Conservation (phyloP, 2,113 vertebrate species). For the Oncorhynchus mykiss region DNA sequence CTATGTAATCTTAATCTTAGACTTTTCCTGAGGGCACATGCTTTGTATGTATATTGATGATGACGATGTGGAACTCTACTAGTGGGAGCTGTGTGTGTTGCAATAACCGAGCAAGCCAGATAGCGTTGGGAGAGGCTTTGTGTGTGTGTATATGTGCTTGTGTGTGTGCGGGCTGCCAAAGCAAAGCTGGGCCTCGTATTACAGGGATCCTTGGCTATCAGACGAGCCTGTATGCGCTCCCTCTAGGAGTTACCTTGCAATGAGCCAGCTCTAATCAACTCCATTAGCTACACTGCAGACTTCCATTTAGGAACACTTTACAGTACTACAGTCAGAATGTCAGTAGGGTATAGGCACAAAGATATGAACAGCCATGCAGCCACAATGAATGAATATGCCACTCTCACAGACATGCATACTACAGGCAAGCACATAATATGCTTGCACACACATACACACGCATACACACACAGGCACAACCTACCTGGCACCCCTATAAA, state of each 20-base stretch:
- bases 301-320: constrained; percentile 63
- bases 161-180: constrained; percentile 56
- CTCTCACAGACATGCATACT: constrained; percentile 19
- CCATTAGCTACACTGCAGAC: constrained; percentile 73
- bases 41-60: too few relatives aligned
- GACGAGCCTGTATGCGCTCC: constrained; percentile 66
- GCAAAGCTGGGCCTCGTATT: constrained; percentile 58
- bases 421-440: too few relatives aligned
- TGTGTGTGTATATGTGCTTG: not conserved
- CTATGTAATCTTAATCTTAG: too few relatives aligned
- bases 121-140: not conserved
- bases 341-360: not conserved
- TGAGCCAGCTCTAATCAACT: constrained; percentile 72
- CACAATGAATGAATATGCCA: not conserved
- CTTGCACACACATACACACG: too few relatives aligned
- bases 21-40: too few relatives aligned
- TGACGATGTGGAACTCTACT: not conserved
- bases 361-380: not conserved
- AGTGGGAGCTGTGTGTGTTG: not conserved
- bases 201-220: constrained; percentile 74
- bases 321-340: not conserved
- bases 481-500: too few relatives aligned
- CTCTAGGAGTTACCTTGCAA: constrained; percentile 57
- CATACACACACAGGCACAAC: too few relatives aligned
- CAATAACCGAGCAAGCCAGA: not conserved